Conservation (phyloP, 2,888 invertebrate genomes). For the Heteromyza rotundicornis region DNA sequence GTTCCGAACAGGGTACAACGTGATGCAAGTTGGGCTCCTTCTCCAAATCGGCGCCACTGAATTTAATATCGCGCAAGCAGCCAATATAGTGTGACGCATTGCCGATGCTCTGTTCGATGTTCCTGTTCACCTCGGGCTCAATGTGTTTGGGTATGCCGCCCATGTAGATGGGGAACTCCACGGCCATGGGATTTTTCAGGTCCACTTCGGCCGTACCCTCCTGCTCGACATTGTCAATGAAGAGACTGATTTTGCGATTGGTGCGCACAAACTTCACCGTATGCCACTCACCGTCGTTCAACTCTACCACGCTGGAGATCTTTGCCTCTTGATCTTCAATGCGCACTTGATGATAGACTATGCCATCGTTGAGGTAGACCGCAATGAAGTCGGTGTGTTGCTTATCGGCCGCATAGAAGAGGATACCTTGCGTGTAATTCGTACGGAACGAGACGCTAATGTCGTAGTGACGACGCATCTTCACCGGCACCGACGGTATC, state of each 20-base stretch:
- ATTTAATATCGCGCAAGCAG: conserved; percentile 78
- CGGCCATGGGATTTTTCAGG: conserved; percentile 67
- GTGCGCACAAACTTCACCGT: conserved; percentile 72
- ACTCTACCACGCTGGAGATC: conserved; percentile 66
- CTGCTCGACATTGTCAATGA: conserved; percentile 46
- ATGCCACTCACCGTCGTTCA: conserved; percentile 84
- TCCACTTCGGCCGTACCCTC: conserved; percentile 64
- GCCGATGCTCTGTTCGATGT: conserved; percentile 45
- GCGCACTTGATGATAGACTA: conserved; percentile 72
- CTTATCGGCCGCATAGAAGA: conserved; percentile 79
- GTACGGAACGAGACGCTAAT: conserved; percentile 79
- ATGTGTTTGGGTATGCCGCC: conserved; percentile 74
- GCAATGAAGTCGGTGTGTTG: conserved; percentile 75
- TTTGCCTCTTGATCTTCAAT: conserved; percentile 68
- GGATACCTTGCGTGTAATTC: conserved; percentile 75
- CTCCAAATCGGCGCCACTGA: conserved; percentile 72
- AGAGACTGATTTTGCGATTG: conserved; percentile 67
- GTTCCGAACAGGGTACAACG: conserved; percentile 79
- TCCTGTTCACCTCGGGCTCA: conserved; percentile 62
- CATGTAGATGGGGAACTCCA: conserved; percentile 77
- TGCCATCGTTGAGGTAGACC: conserved; percentile 76
- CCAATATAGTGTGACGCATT: conserved; percentile 74
- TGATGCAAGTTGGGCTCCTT: conserved; percentile 68
- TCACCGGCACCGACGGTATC: conserved; percentile 69
- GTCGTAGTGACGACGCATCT: conserved; percentile 72